Evolutionary conservation across 1,140 invertebrate genomes (phyloP).

Genomic region (Hyposmocoma kahamanoa): DNA sequence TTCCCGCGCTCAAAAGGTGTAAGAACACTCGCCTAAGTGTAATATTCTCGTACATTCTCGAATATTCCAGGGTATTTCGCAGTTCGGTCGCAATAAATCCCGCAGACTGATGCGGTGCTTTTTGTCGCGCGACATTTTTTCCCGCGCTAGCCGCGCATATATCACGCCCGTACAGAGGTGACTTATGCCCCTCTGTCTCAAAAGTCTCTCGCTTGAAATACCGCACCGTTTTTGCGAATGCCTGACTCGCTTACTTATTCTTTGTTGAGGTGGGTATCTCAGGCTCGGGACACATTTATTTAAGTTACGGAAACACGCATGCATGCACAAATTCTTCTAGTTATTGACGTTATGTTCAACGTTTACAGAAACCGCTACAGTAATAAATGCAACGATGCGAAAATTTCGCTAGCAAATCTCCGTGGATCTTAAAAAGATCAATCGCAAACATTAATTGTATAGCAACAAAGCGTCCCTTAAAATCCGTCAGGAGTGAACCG

Average conservation of each 20-base stretch:
- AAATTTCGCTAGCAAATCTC: slow-evolving; percentile 30
- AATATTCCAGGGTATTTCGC: slow-evolving; percentile 56
- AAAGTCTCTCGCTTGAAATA: slow-evolving; percentile 41
- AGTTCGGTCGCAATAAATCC: slow-evolving; percentile 56
- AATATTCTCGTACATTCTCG: slow-evolving; percentile 18
- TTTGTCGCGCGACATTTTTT: slow-evolving; percentile 69
- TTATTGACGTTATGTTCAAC: no score
- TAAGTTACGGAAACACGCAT: no score
- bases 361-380: neutral
- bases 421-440: slow-evolving; percentile 58
- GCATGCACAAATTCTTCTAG: no score
- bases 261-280: slow-evolving; percentile 24
- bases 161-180: slow-evolving; percentile 50
- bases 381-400: slow-evolving; percentile 27
- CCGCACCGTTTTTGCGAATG: slow-evolving; percentile 43
- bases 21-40: neutral
- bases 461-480: slow-evolving; percentile 49
- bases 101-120: slow-evolving; percentile 57
- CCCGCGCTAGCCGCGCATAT: slow-evolving; percentile 62
- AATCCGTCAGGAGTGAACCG: slow-evolving; percentile 53
- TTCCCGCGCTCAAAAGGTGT: no score
- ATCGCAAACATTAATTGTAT: slow-evolving; percentile 60
- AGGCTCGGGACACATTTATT: no score
- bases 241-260: slow-evolving; percentile 18
- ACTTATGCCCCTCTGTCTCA: slow-evolving; percentile 57